Percentiles rank a stretch among this genome's conserved stretches.
These are phyloP conservation scores for Platynereis dumerilii DNA, from an alignment of 2,888 invertebrate species.

Conservation along the genomic window DNA sequence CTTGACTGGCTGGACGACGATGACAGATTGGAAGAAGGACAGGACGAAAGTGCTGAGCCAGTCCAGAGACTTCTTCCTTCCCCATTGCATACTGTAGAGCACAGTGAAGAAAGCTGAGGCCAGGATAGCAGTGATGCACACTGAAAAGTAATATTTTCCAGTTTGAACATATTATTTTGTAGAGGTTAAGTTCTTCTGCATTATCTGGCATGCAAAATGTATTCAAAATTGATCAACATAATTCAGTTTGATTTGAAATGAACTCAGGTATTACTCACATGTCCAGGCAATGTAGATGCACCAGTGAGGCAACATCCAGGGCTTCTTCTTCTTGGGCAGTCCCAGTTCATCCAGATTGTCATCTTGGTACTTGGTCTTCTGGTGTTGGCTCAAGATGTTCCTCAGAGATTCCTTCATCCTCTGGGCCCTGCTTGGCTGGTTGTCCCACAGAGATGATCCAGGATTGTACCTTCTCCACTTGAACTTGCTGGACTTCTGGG, in stretches of 20 bases:
- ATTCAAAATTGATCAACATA: too few species aligned
- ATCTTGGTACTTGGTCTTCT: slow-evolving; percentile 42
- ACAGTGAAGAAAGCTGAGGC: slow-evolving; percentile 61
- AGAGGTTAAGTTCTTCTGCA: too few species aligned
- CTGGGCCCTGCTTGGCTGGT: slow-evolving; percentile 37
- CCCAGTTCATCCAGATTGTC: slow-evolving; percentile 32
- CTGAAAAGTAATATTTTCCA: slow-evolving; percentile 43
- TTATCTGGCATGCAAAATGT: too few species aligned
- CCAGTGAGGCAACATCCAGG: slow-evolving; percentile 58
- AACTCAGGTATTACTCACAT: too few species aligned
- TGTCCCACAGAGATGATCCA: slow-evolving; percentile 36
- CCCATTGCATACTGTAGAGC: slow-evolving; percentile 63
- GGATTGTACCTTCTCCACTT: slow-evolving; percentile 53
- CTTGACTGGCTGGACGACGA: slow-evolving; percentile 62
- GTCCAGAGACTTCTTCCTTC: slow-evolving; percentile 58
- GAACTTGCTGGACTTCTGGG: slow-evolving; percentile 49
- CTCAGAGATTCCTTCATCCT: slow-evolving; percentile 52
- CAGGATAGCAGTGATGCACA: slow-evolving; percentile 56
- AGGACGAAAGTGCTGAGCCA: slow-evolving; percentile 61
- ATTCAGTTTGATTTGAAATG: too few species aligned
- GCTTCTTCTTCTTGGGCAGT: slow-evolving; percentile 57
- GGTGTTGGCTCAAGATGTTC: slow-evolving; percentile 48
- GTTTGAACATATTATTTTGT: too few species aligned
- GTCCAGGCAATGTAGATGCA: slow-evolving; percentile 60
- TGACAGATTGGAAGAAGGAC: slow-evolving; percentile 63